Conservation (phyloP, 2,797 vertebrate genomes). For the Lepidocolaptes lacrymiger region DNA sequence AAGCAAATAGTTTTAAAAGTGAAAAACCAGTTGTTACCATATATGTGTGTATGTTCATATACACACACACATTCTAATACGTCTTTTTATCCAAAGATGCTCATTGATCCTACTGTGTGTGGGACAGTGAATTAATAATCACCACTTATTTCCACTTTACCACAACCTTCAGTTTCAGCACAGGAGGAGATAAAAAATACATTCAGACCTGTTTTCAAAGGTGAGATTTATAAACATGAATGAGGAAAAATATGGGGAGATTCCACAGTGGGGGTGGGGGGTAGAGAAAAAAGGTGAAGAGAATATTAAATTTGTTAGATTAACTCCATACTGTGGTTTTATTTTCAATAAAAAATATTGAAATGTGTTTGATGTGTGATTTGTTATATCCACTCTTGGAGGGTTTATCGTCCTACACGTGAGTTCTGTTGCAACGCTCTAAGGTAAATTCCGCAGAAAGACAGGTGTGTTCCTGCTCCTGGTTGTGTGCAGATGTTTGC, state of each 20-base stretch:
- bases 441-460: background rate
- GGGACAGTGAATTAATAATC: background rate
- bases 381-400: background rate
- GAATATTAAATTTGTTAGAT: background rate
- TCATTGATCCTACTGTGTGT: background rate
- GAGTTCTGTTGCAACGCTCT: background rate
- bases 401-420: background rate
- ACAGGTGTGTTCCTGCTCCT: background rate
- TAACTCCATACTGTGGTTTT: background rate
- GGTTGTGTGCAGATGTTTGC: background rate
- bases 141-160: background rate
- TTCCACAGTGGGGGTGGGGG: rapidly evolving
- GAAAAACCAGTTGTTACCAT: slow-evolving; percentile 30
- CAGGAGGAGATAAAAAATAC: background rate
- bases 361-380: background rate
- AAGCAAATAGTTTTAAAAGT: slow-evolving; percentile 44
- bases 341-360: background rate
- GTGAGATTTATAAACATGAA: background rate
- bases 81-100: background rate
- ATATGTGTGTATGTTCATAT: background rate
- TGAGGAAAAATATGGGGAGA: background rate
- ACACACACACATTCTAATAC: no score
- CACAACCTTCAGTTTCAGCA: background rate
- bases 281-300: background rate
- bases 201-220: background rate